Base-by-base conservation (phyloP, 2,888 invertebrate genomes). In the Parthenolecanium corni region DNA sequence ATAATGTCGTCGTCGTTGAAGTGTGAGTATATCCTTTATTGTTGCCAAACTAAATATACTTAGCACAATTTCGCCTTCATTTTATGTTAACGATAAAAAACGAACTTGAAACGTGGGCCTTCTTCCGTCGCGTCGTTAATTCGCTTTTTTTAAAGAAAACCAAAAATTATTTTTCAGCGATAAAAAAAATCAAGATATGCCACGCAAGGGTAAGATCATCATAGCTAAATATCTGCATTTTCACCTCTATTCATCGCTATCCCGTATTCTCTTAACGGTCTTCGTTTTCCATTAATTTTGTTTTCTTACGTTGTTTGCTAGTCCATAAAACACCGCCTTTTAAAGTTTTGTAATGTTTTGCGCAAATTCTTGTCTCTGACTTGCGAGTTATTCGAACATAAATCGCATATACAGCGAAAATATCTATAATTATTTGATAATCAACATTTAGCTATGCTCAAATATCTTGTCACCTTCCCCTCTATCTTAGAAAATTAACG, bases 1-100 rank as follows among this genome's bases (percentile, higher is more conserved):
- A 58, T 36, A 58, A 58, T 23, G 38, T 58, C 20, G 58, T 58
- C 1, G 58, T 58, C 31, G 58, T 58, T 1, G 58, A 58, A 58
- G 58, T 58, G 58, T 58, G 49, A 58, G 58, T 49, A 12, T 52
- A 52, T 16, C 4, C 23, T 23, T 51, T 52, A 21, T 31, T 2
- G 24, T 24, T 51, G 3, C 18, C 11, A 23, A 49, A 23, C 5
- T 49, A 49, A 9, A 42, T 42, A 9, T 12, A 4, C 18, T 42
- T 42, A 31, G 31, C 31, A 31, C 9, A 31, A 6, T 31, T 31
- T 31, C 31, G 31, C 31, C 5, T 31, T 31, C 9, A 31, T 31
- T n/a, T 9, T 31, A 31, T n/a, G 9, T 31, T 31, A 9, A 31
- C 31, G 31, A 31, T 31, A 31, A 9, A 42, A 42, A 16, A 42